These are phyloP conservation scores for Oreohelix idahoensis DNA, from an alignment of 1,140 invertebrate species.

Conservation along the genomic window DNA sequence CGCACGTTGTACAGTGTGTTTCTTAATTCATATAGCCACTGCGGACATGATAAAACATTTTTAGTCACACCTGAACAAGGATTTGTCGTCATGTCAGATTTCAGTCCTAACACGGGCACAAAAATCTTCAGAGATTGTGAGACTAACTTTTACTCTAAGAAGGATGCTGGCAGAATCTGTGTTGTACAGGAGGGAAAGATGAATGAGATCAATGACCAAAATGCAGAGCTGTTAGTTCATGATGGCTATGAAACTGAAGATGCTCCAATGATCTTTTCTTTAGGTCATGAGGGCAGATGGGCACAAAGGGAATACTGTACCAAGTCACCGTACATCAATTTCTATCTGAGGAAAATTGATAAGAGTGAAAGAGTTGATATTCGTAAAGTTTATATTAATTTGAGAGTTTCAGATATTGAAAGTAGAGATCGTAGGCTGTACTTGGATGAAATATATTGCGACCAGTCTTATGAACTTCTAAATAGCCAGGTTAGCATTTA, in stretches of 20 bases:
- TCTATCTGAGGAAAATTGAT: not conserved
- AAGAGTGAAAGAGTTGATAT: conserved; percentile 6
- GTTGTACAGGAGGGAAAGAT: not conserved
- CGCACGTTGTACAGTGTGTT: too few relatives aligned
- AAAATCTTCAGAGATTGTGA: conserved; percentile 14
- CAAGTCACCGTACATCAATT: not conserved
- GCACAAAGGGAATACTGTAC: conserved; percentile 1
- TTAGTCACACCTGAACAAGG: too few relatives aligned
- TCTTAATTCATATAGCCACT: too few relatives aligned
- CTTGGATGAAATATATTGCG: conserved; percentile 18
- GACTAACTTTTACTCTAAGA: conserved; percentile 8
- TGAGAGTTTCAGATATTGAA: conserved; percentile 28
- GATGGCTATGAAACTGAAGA: conserved; percentile 14
- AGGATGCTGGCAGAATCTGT: not conserved
- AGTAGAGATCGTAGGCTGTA: conserved; percentile 16
- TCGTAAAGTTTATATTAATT: not conserved
- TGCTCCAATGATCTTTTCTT: not conserved
- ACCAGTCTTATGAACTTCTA: not conserved
- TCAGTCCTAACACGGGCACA: conserved; percentile 3
- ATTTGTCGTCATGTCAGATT: too few relatives aligned
- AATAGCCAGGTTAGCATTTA: not conserved
- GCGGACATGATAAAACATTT: too few relatives aligned
- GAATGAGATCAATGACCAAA: conserved; percentile 1
- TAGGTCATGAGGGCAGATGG: not conserved
- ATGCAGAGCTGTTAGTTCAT: conserved; percentile 13